Conservation (phyloP, 1,140 invertebrate species). For the Macrosteles quadrilineatus region DNA sequence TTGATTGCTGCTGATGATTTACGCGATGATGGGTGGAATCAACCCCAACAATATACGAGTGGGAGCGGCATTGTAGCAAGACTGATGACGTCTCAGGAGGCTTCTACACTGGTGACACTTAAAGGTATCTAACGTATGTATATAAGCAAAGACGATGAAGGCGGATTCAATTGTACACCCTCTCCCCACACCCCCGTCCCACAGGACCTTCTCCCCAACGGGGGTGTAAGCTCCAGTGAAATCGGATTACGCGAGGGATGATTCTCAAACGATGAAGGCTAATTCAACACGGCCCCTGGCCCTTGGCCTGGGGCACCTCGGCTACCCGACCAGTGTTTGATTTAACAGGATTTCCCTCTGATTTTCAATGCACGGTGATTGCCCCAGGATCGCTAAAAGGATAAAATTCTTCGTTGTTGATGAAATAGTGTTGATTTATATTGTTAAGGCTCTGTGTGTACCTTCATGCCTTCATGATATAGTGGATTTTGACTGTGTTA, state of each 20-base stretch:
- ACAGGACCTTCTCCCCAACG: slow-evolving; percentile 14
- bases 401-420: too few species aligned
- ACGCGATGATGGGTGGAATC: neutral
- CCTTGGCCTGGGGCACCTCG: neutral
- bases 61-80: neutral
- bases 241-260: slow-evolving; percentile 35
- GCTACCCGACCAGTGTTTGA: too few species aligned
- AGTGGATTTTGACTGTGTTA: too few species aligned
- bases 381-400: neutral
- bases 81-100: slow-evolving; percentile 31
- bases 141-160: slow-evolving; percentile 20
- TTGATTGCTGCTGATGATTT: neutral
- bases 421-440: too few species aligned
- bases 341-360: neutral
- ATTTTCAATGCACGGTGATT: neutral
- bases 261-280: slow-evolving; percentile 36
- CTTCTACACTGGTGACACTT: slow-evolving; percentile 32
- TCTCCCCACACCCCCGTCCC: slow-evolving; percentile 46
- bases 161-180: slow-evolving; percentile 53
- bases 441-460: too few species aligned
- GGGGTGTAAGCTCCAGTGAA: slow-evolving; percentile 37
- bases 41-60: too few species aligned
- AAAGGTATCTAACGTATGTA: slow-evolving; percentile 12
- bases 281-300: slow-evolving; percentile 28
- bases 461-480: too few species aligned